Conservation (phyloP, 2,797 vertebrate genomes). For the Tamandua tetradactyla region DNA sequence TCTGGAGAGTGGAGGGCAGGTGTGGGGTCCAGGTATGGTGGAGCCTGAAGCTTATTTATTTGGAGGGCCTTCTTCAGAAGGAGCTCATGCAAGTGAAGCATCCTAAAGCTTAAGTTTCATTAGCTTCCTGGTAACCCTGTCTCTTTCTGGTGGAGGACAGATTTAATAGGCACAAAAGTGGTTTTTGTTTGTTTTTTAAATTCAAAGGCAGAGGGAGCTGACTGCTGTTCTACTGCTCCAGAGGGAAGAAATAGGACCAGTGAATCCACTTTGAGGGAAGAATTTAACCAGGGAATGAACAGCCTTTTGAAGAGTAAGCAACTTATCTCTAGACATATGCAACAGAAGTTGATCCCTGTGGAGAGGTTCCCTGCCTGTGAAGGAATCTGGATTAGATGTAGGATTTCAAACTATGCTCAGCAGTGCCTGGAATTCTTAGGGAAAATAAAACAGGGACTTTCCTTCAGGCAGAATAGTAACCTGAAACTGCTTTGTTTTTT, state of each 20-base stretch:
- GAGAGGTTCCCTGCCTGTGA: neutral
- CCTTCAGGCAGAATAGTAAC: neutral
- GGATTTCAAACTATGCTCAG: neutral
- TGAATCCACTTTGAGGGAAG: neutral
- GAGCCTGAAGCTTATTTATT: neutral
- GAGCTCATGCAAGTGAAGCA: neutral
- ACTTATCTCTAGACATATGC: neutral
- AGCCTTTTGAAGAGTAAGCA: neutral
- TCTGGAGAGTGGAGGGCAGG: fast-evolving
- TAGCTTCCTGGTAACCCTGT: neutral
- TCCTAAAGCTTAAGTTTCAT: neutral
- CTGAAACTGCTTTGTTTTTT: neutral
- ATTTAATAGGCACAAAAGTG: neutral
- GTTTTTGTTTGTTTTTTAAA: neutral
- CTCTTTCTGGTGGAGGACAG: neutral
- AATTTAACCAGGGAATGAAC: neutral
- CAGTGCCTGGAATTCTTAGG: neutral
- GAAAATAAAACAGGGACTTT: neutral
- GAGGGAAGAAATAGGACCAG: neutral
- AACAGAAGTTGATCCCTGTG: neutral
- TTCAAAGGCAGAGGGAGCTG: neutral
- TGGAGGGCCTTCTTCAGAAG: neutral
- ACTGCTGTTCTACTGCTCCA: neutral
- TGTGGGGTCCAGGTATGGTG: neutral
- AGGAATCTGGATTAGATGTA: neutral